Base-by-base conservation (phyloP, 2,888 invertebrate genomes). In the Drosophila emarginata region DNA sequence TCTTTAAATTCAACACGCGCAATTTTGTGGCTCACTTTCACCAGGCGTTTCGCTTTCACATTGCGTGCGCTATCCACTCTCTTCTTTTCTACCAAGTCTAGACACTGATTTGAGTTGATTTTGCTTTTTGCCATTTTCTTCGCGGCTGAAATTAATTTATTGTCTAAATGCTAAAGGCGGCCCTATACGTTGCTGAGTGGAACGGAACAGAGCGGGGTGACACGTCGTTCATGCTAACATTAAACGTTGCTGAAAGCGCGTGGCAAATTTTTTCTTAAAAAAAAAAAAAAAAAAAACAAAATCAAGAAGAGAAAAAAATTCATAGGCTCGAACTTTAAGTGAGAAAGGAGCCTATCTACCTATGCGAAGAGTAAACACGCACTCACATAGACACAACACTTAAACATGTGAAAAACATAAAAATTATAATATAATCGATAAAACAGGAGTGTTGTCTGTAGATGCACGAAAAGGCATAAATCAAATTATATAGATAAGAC, bases 81-180 rank as follows among this genome's bases (percentile, higher is more conserved):
- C 32, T 32, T 32, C 11, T 26, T 11, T 67, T 67, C 74, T 62
- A 51, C 45, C 9, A 18, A 32, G 82, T 87, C 82, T 85, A 82
- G 82, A 82, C 82, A 71, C 79, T 81, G 85, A 79, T 82, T 87
- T 74, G 59, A 73, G 79, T 79, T 71, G 73, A 67, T 62, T 59
- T 73, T 40, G 36, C 54, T 50, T 59, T 45, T 60, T 56, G 67
- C 37, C 67, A 50, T n/a, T 51, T 14, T 51, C 53, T 72, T 62
- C 60, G 56, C 67, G 68, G 40, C 61, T 53, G 62, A 82, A 82
- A 82, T 82, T 81, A 87, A 82, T 82, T 87, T 82, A 82, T 82
- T 75, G 82, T 77, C 71, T 68, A 73, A 81, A 73, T 77, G 68
- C 53, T 56, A 11, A 7, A 45, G 32, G n/a, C 18, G 4, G 52